These are phyloP conservation scores for Acinonyx jubatus DNA, from an alignment of 2,113 vertebrate genomes.

Conservation along the genomic window DNA sequence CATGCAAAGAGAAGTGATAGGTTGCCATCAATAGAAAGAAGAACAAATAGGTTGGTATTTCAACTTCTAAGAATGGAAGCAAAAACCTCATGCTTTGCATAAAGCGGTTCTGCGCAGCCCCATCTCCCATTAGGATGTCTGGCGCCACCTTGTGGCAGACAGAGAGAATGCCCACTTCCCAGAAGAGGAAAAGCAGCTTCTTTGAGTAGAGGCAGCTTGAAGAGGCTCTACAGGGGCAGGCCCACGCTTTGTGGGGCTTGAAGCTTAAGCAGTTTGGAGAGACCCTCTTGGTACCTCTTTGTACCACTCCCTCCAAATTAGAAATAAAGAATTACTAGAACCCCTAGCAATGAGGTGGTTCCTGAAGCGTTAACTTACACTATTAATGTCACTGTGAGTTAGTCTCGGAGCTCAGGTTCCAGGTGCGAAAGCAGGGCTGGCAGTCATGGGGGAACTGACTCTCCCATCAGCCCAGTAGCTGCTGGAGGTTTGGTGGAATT, in stretches of 20 bases:
- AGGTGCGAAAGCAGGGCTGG: background rate
- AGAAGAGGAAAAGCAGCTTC: too few species aligned
- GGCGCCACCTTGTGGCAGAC: constrained; percentile 67
- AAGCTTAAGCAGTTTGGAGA: background rate
- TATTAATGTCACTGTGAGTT: background rate
- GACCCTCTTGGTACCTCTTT: background rate
- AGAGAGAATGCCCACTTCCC: background rate
- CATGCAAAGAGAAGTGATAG: background rate
- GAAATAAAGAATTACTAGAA: background rate
- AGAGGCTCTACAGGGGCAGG: too few species aligned
- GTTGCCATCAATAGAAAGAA: background rate
- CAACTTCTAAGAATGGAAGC: constrained; percentile 28
- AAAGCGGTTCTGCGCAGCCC: accelerated
- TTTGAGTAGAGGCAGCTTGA: background rate
- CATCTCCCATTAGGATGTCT: constrained; percentile 2
- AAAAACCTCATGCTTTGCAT: background rate
- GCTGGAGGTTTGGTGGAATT: background rate
- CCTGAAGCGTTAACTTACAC: background rate
- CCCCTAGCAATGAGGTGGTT: background rate
- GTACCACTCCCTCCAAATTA: background rate
- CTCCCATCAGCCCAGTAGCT: background rate
- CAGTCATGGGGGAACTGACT: background rate
- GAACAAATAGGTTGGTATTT: constrained; percentile 21
- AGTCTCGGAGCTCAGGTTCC: background rate
- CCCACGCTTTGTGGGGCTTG: background rate